Conservation (phyloP, 2,888 invertebrate genomes). For the Phaonia tiefii region DNA sequence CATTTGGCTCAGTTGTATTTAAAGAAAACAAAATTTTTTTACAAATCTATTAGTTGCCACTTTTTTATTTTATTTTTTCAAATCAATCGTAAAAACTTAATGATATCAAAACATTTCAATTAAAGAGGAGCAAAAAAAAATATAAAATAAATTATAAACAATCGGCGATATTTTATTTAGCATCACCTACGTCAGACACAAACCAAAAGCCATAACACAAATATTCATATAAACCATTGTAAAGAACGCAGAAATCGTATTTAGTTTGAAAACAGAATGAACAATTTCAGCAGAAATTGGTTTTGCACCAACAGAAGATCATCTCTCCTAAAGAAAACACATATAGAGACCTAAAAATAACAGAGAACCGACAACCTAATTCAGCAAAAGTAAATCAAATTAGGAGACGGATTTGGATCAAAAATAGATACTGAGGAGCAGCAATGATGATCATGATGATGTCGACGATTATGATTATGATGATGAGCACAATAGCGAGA, state of each 20-base stretch:
- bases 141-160: slow-evolving; percentile 40
- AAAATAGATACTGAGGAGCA: neutral
- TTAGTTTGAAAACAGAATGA: slow-evolving; percentile 4
- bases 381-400: neutral
- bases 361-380: neutral
- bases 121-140: slow-evolving; percentile 25
- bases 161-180: slow-evolving; percentile 33
- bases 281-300: neutral
- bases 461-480: no score
- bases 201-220: slow-evolving; percentile 18
- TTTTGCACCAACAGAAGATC: neutral
- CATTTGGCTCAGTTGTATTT: neutral
- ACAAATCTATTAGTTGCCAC: neutral
- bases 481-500: neutral
- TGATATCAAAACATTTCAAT: slow-evolving; percentile 19
- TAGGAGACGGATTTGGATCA: neutral
- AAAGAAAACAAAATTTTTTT: no score
- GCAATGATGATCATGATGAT: neutral
- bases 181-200: slow-evolving; percentile 21
- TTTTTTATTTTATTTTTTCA: slow-evolving; percentile 4
- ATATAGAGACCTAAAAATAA: neutral
- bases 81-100: slow-evolving; percentile 29
- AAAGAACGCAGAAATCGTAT: neutral
- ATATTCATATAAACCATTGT: neutral
- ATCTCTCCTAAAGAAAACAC: neutral